Conservation (phyloP, 2,888 invertebrate species). For the Corythucha ciliata region DNA sequence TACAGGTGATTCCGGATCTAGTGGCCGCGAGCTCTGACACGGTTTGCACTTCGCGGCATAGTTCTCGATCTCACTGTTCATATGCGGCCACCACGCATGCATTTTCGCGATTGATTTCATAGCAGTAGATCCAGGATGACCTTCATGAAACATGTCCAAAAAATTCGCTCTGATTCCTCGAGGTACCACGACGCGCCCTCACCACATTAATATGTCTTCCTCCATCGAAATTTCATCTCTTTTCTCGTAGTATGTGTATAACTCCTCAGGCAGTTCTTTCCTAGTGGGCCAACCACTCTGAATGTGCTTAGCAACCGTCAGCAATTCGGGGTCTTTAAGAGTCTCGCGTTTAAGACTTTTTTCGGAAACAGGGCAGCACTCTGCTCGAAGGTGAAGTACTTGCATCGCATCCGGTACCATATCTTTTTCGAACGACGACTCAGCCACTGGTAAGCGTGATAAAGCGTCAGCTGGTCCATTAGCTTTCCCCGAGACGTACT, state of each 20-base stretch:
- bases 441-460: not conserved
- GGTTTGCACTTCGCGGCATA: no score
- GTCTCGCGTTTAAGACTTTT: not conserved
- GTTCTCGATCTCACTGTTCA: no score
- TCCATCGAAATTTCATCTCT: not conserved
- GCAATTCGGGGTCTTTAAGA: not conserved
- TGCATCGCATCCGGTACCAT: not conserved
- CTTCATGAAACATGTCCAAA: not conserved
- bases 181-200: not conserved
- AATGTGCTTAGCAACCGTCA: not conserved
- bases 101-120: not conserved
- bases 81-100: conserved; percentile 4
- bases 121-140: not conserved
- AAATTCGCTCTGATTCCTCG: not conserved
- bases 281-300: not conserved
- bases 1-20: no score
- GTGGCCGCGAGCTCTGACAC: no score
- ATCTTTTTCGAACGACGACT: not conserved
- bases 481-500: not conserved
- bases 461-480: not conserved
- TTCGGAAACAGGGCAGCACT: not conserved
- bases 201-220: not conserved
- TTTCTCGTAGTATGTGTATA: not conserved
- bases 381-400: not conserved
- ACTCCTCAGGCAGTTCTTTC: not conserved